Base-by-base conservation (phyloP, 23 tunicate genomes). In the Aplidium turbinatum region DNA sequence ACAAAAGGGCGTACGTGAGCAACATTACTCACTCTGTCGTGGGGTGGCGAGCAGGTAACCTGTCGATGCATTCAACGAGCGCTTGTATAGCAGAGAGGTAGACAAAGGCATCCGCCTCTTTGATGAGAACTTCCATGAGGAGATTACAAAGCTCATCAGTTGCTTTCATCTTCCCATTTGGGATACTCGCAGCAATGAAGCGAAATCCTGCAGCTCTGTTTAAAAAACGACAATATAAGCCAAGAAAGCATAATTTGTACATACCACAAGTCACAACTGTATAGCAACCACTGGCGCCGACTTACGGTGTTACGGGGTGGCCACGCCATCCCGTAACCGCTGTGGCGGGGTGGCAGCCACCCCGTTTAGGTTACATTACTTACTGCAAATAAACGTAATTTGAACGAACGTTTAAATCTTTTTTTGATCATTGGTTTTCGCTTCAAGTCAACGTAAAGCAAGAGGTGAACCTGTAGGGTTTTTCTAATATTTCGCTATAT, bases 1-100 rank as follows among this genome's bases (percentile, higher is more conserved):
- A n/a, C n/a, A n/a, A n/a, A n/a, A n/a, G n/a, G n/a, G n/a, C n/a
- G n/a, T n/a, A n/a, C n/a, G n/a, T n/a, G n/a, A n/a, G n/a, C n/a
- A n/a, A n/a, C n/a, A 4, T 1, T 22, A 26, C 64, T 22, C 31
- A 57, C 64, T 4, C 31, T 26, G 2, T 26, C 35, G 30, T 24
- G 30, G 30, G n/a, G n/a, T n/a, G n/a, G n/a, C n/a, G n/a, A n/a
- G n/a, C 4, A 1, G 50, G 63, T 16, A 25, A 45, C 18, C 13
- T 61, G 82, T 76, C 47, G 5, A 62, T 33, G 4, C 38, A 26
- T 28, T 57, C 80, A 0, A 68, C 75, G 0, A 85, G 29, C 1
- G 68, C 91, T 48, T 85, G 91, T 1, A 85, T 47, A 2, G 82
- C 83, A 18, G 91, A 77, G 0, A 85, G 62, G 57, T 85, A 85